Evolutionary conservation across 2,888 invertebrate species (phyloP).

Genomic region (Polymixis lichenea): DNA sequence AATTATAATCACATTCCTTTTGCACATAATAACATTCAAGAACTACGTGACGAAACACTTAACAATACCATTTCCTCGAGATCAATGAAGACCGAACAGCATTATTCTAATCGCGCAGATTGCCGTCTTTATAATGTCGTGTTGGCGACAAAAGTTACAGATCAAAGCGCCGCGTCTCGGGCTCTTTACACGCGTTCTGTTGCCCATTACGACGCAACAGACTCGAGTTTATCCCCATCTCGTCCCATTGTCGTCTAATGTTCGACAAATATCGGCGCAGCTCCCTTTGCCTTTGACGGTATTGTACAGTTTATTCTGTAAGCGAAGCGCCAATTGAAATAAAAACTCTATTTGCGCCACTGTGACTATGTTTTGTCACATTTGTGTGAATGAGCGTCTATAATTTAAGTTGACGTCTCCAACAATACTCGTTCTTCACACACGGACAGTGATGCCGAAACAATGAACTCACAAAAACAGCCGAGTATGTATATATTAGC

Average conservation of each 20-base stretch:
- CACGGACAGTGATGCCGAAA: constrained; percentile 3
- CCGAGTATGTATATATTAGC: background rate
- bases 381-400: constrained; percentile 14
- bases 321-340: background rate
- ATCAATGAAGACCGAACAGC: background rate
- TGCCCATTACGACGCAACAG: constrained; percentile 39
- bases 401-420: constrained; percentile 27
- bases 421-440: constrained; percentile 27
- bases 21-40: background rate
- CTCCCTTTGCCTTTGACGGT: background rate
- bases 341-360: constrained; percentile 13
- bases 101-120: background rate
- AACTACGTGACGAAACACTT: background rate
- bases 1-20: background rate
- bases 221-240: constrained; percentile 20
- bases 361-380: constrained; percentile 1
- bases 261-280: constrained; percentile 8
- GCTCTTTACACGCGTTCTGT: constrained; percentile 30
- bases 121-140: background rate
- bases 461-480: constrained; percentile 25
- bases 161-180: constrained; percentile 33
- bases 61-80: background rate
- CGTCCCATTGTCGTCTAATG: constrained; percentile 21
- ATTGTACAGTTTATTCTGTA: constrained; percentile 13
- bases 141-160: constrained; percentile 5